Evolutionary conservation across 2,113 vertebrate species (phyloP).

Genomic region (Tinamus guttatus): DNA sequence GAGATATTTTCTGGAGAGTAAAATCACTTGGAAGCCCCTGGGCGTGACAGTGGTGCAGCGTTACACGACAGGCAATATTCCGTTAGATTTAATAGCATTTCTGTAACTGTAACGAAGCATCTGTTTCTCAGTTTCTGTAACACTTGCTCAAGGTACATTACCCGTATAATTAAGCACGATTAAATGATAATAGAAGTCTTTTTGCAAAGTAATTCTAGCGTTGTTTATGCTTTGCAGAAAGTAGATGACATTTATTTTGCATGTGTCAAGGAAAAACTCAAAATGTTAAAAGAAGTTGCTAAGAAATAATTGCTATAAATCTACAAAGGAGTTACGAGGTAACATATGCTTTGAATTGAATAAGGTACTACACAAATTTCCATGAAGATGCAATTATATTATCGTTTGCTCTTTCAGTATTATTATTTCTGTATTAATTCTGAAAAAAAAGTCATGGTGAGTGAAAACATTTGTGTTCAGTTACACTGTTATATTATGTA

Average conservation of each 20-base stretch:
- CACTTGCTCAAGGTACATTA: constrained; percentile 68
- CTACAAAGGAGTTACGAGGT: constrained; percentile 26
- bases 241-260: constrained; percentile 46
- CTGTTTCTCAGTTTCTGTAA: constrained; percentile 53
- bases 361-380: background rate
- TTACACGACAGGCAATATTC: background rate
- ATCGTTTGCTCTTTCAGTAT: background rate
- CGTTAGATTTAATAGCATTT: constrained; percentile 12
- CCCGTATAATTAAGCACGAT: constrained; percentile 70
- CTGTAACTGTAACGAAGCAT: background rate
- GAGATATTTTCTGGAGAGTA: background rate
- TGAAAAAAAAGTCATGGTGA: background rate
- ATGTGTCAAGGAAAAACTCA: constrained; percentile 25
- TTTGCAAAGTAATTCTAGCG: constrained; percentile 31
- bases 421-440: background rate
- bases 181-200: constrained; percentile 70
- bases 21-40: background rate
- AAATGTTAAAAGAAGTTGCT: constrained; percentile 43
- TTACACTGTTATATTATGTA: background rate
- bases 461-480: background rate
- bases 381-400: background rate
- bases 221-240: constrained; percentile 56
- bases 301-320: constrained; percentile 50
- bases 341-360: background rate
- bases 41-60: background rate